Base-by-base conservation (phyloP, 2,888 invertebrate genomes). In the Unio delphinus region DNA sequence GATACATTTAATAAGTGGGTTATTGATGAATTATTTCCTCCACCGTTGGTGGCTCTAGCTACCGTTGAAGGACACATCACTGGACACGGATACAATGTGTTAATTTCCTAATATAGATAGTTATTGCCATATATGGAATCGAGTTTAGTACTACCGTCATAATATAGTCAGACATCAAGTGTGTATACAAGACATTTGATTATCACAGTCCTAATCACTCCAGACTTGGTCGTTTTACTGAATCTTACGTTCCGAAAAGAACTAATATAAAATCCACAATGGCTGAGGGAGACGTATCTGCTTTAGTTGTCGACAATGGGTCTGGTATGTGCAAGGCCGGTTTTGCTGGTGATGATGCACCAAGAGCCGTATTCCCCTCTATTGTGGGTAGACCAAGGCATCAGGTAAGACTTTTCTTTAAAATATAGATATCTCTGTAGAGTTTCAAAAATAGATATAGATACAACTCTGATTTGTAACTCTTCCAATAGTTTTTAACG, bases 341-440 rank as follows among this genome's bases (percentile, higher is more conserved):
- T 75, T 94, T 94, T 84, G 94, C 94, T 77, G 94, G 94, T 75
- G 94, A 94, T 87, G 94, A 94, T 85, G 94, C 94, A 65, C 94
- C 94, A 57, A 90, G 94, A 87, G 95, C 95, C 88, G 94, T 96
- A 87, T 95, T 96, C 91, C 96, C 96, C 70, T 95, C 95, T 82
- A 93, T 94, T 79, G 75, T 75, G 23, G 94, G 94, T 64, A 91
- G 94, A 75, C 93, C 93, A 84, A 34, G 34, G 34, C 93, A 94
- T 72, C 74, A 77, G 73, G 77, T 77, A 67, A n/a, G 4, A 45
- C 1, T 45, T 45, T 45, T 11, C 11, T 34, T 34, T 34, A 34
- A 45, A 45, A 45, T 11, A 11, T 11, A 45, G 8, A 45, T 45
- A 45, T 45, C 45, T 34, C 34, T 45, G 45, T 2, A 45, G 45